Evolutionary conservation across 2,113 vertebrate species (phyloP).

Genomic region (Apodemus speciosus): DNA sequence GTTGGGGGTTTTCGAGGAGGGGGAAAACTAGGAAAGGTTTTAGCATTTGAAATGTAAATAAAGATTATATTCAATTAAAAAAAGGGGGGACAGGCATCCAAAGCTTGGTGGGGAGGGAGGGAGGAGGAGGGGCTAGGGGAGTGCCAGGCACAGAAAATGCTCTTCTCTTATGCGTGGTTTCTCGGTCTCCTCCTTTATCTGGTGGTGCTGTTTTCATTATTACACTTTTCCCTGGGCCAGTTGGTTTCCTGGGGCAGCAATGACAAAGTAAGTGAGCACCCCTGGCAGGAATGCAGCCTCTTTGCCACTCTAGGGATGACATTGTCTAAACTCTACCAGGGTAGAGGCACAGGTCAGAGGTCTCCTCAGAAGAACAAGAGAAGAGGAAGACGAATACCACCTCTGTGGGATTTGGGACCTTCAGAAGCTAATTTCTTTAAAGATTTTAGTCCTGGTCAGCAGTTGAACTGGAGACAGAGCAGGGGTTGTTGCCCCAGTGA

Average conservation of each 20-base stretch:
- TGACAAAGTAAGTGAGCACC: neutral
- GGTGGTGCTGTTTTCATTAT: neutral
- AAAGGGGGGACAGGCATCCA: neutral
- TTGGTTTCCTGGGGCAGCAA: neutral
- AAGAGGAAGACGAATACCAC: neutral
- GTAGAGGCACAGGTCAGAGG: neutral
- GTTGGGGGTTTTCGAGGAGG: no score
- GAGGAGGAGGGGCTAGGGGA: neutral
- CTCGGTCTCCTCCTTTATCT: neutral
- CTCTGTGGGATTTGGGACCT: neutral
- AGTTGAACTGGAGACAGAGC: neutral
- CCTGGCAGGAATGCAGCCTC: neutral
- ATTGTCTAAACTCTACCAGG: neutral
- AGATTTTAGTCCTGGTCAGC: neutral
- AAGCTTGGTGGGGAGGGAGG: no score
- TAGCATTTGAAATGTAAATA: no score
- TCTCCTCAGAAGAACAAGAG: neutral
- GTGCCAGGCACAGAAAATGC: accelerated
- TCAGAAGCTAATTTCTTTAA: neutral
- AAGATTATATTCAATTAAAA: no score
- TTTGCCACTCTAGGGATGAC: neutral
- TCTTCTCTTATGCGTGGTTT: neutral
- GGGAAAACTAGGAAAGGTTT: no score
- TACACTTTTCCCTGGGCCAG: neutral
- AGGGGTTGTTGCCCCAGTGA: neutral